These are phyloP conservation scores for Cancer borealis DNA, from an alignment of 2,888 invertebrate genomes.

Conservation along the genomic window DNA sequence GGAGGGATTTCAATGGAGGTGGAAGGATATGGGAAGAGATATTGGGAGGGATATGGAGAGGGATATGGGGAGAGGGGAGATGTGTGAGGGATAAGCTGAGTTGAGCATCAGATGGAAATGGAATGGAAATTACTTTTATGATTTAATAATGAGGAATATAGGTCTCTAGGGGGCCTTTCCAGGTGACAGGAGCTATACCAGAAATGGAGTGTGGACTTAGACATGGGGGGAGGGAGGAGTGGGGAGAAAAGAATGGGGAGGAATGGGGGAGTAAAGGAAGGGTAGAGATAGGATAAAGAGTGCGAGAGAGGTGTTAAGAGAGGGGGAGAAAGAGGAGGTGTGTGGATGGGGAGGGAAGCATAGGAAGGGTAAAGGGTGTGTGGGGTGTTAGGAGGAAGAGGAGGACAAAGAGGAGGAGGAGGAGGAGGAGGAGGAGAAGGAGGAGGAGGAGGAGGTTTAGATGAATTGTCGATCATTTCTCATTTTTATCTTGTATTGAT, in stretches of 20 bases:
- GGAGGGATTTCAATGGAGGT: too few species aligned
- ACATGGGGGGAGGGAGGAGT: background rate
- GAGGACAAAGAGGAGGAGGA: background rate
- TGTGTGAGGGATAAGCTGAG: background rate
- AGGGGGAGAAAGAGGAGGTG: too few species aligned
- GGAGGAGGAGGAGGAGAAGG: background rate
- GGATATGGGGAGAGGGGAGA: background rate
- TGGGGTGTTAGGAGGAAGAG: too few species aligned
- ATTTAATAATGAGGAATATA: conserved; percentile 52
- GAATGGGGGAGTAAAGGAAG: background rate
- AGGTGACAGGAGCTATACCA: conserved; percentile 1
- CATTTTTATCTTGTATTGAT: background rate
- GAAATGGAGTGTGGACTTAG: background rate
- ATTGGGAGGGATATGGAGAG: background rate
- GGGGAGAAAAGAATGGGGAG: background rate
- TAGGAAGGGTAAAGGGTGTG: background rate
- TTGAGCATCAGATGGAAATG: conserved; percentile 50
- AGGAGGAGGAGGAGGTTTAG: background rate
- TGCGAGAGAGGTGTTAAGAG: too few species aligned
- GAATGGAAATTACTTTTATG: conserved; percentile 58
- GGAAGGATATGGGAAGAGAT: background rate
- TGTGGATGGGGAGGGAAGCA: background rate
- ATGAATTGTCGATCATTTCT: background rate
- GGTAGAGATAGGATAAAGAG: background rate
- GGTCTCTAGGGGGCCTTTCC: background rate